A percentile compares a stretch with the other conserved stretches of the same genome.
phyloP scores from a whole-genome alignment of 2,888 invertebrate species.

The Acanthosepion lycidas region DNA sequence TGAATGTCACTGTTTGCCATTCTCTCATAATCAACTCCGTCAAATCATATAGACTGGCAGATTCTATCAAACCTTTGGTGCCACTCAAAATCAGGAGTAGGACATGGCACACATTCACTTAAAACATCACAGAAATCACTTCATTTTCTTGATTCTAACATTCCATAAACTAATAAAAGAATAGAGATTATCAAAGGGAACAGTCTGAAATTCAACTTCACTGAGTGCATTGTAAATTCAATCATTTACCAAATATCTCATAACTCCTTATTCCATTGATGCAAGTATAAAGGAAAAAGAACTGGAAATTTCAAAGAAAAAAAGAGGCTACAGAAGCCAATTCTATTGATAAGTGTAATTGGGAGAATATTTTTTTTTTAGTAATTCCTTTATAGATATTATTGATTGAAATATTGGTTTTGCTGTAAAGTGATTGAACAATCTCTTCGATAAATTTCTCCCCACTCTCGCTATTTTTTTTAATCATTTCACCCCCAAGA shows the following conservation, averaged over 20 bases:
- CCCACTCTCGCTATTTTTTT: too few relatives aligned
- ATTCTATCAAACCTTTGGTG: not conserved
- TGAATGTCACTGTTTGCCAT: not conserved
- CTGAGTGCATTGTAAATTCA: too few relatives aligned
- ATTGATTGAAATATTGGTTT: not conserved
- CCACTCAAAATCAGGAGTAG: not conserved
- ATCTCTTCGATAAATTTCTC: not conserved
- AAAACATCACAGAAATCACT: not conserved
- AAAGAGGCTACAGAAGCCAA: not conserved
- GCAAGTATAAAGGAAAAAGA: too few relatives aligned
- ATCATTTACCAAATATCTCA: too few relatives aligned
- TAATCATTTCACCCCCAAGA: too few relatives aligned
- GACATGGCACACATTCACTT: not conserved
- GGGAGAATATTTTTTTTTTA: not conserved
- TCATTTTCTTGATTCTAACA: not conserved
- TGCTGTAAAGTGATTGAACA: not conserved
- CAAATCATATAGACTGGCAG: not conserved
- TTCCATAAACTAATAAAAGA: too few relatives aligned
- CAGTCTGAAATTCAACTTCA: too few relatives aligned
- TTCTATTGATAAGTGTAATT: not conserved
- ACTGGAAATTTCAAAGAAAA: not conserved
- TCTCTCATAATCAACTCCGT: not conserved
- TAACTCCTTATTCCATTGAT: not conserved
- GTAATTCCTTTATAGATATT: not conserved
- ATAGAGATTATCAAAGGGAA: too few relatives aligned